These are phyloP conservation scores for Apotomis capreana DNA, from an alignment of 2,888 invertebrate species.

Conservation along the genomic window DNA sequence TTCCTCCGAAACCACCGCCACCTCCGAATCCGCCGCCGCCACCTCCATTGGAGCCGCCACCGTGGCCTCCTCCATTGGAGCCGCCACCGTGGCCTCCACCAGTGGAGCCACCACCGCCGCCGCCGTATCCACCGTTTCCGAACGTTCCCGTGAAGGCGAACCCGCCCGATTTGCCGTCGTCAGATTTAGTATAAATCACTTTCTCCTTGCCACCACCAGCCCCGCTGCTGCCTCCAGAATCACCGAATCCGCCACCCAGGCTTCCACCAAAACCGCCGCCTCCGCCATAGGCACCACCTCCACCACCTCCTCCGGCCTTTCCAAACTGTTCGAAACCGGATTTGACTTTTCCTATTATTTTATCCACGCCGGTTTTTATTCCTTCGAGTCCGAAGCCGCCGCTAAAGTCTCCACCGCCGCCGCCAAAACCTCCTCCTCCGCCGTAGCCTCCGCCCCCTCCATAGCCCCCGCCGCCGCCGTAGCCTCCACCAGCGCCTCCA, in stretches of 20 bases:
- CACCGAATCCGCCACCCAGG: slow-evolving; percentile 46
- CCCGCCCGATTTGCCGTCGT: slow-evolving; percentile 76
- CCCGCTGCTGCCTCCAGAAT: slow-evolving; percentile 43
- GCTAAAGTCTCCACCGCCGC: slow-evolving; percentile 25
- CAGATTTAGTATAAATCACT: slow-evolving; percentile 67
- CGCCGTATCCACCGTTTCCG: slow-evolving; percentile 73
- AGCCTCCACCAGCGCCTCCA: slow-evolving; percentile 42
- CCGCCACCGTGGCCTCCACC: slow-evolving; percentile 53
- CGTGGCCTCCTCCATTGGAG: slow-evolving; percentile 54
- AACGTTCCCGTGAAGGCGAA: slow-evolving; percentile 72
- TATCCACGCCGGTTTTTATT: slow-evolving; percentile 38
- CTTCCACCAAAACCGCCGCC: slow-evolving; percentile 45
- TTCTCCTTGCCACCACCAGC: slow-evolving; percentile 58
- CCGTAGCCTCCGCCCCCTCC: slow-evolving; percentile 35
- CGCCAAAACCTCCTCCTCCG: slow-evolving; percentile 29
- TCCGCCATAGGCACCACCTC: slow-evolving; percentile 42
- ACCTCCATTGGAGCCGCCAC: slow-evolving; percentile 49
- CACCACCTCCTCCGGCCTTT: slow-evolving; percentile 10
- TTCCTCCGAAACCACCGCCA: slow-evolving; percentile 49
- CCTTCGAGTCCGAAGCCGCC: slow-evolving; percentile 47
- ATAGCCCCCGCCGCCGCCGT: slow-evolving; percentile 12
- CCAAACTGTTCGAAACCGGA: slow-evolving; percentile 18
- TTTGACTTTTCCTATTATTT: slow-evolving; percentile 39
- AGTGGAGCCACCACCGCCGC: slow-evolving; percentile 65
- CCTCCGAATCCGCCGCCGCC: slow-evolving; percentile 46